Evolutionary conservation across 2,888 invertebrate genomes (phyloP).

Genomic region (Mactromeris polynyma): DNA sequence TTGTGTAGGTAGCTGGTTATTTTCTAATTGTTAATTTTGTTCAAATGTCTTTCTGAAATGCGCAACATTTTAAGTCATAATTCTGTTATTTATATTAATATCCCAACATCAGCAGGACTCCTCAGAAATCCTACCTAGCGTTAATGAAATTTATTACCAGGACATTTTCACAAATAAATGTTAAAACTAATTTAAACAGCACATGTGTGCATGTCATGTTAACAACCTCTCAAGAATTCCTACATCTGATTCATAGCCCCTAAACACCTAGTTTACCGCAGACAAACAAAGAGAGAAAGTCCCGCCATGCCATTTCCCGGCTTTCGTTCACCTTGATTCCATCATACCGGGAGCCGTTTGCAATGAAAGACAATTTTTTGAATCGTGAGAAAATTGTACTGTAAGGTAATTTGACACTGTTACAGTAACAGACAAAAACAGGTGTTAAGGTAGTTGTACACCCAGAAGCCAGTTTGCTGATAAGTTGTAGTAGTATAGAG

Average conservation of each 20-base stretch:
- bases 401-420: conserved; percentile 62
- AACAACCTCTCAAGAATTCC: conserved; percentile 35
- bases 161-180: conserved; percentile 51
- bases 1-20: not conserved
- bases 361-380: conserved; percentile 59
- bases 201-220: conserved; percentile 54
- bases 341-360: conserved; percentile 35
- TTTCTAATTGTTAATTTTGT: not conserved
- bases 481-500: conserved; percentile 4
- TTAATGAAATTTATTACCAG: conserved; percentile 23
- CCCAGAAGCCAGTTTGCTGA: conserved; percentile 16
- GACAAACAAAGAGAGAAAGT: conserved; percentile 49
- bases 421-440: conserved; percentile 64
- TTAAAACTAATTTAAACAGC: conserved; percentile 49
- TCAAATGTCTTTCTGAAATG: not conserved
- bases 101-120: not conserved
- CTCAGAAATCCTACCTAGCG: conserved; percentile 23
- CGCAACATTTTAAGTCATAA: conserved; percentile 4
- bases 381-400: conserved; percentile 70
- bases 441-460: conserved; percentile 34
- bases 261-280: conserved; percentile 46
- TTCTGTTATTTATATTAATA: not conserved
- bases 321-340: conserved; percentile 65
- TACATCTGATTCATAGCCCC: conserved; percentile 44
- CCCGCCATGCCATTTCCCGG: conserved; percentile 21